Evolutionary conservation across 2,797 vertebrate genomes (phyloP).

Genomic region (Thripadectes ignobilis): DNA sequence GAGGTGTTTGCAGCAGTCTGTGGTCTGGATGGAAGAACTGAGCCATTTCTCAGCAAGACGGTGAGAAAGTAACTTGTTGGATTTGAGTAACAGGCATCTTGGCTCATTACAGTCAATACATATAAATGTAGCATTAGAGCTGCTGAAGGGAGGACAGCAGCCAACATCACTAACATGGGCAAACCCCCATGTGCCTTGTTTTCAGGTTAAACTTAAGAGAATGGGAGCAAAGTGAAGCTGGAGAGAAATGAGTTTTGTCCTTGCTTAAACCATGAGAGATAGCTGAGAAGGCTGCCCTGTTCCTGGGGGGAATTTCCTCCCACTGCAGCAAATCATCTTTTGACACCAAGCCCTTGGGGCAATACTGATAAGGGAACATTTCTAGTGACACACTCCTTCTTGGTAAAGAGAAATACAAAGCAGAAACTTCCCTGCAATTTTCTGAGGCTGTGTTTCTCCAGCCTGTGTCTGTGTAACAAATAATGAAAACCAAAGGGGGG

Average conservation of each 20-base stretch:
- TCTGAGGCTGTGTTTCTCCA: background rate
- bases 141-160: background rate
- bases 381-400: background rate
- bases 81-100: background rate
- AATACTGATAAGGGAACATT: background rate
- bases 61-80: background rate
- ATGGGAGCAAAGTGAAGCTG: background rate
- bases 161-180: accelerated
- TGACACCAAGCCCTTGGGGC: background rate
- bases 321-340: background rate
- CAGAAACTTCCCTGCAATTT: background rate
- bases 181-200: background rate
- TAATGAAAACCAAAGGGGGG: background rate
- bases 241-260: background rate
- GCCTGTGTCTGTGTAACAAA: background rate
- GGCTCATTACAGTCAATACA: background rate
- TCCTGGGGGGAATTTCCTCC: background rate
- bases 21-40: background rate
- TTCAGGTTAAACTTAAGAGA: background rate
- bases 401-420: background rate
- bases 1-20: background rate
- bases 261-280: background rate
- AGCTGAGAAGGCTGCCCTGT: background rate
- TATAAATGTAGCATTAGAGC: background rate
- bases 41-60: background rate